These are phyloP conservation scores for Steatornis caripensis DNA, from an alignment of 2,113 vertebrate species.

Conservation along the genomic window DNA sequence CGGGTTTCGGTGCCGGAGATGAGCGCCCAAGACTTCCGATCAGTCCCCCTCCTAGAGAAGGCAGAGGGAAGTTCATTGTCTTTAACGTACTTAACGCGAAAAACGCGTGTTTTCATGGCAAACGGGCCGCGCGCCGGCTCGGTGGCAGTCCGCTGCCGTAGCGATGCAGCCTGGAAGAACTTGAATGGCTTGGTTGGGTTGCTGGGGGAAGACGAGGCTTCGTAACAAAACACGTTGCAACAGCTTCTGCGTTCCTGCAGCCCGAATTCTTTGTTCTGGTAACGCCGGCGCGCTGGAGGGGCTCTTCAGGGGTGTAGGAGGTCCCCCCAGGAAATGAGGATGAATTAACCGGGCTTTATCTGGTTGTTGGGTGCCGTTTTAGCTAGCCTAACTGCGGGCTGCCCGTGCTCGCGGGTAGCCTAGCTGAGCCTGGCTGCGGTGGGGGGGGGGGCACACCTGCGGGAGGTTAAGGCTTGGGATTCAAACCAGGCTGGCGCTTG, in stretches of 20 bases:
- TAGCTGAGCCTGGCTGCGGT: accelerated
- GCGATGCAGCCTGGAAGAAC: not conserved
- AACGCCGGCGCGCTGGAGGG: not conserved
- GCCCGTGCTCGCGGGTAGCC: accelerated
- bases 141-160: not conserved
- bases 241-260: not conserved
- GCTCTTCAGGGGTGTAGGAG: not conserved
- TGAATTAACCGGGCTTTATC: not conserved
- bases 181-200: not conserved
- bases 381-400: not conserved
- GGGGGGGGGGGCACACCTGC: not conserved
- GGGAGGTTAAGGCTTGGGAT: too few relatives aligned
- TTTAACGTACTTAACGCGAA: not conserved
- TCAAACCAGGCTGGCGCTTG: not conserved
- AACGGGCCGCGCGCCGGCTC: not conserved
- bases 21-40: not conserved
- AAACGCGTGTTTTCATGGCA: not conserved
- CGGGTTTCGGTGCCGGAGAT: not conserved
- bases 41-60: not conserved
- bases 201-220: not conserved
- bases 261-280: not conserved
- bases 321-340: not conserved
- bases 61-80: not conserved
- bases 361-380: not conserved
- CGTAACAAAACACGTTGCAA: not conserved